phyloP scores from a whole-genome alignment of 1,140 invertebrate genomes.

The Hydropsyche tenuis region DNA sequence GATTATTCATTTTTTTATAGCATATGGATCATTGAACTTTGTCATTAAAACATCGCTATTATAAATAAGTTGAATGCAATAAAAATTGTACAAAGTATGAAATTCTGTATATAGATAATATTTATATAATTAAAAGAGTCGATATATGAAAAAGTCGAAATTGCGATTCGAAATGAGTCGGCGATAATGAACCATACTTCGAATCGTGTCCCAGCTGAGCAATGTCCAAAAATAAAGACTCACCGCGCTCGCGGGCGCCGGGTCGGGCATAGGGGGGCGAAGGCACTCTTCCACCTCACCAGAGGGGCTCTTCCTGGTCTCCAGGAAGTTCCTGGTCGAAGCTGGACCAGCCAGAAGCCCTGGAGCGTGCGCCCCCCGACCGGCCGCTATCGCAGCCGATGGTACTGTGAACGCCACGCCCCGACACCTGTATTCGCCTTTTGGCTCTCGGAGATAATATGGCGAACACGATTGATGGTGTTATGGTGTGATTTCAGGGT shows the following conservation, averaged over 20 bases:
- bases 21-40: too few relatives aligned
- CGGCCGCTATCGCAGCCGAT: not conserved
- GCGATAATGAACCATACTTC: not conserved
- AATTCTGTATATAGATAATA: too few relatives aligned
- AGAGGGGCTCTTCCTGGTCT: not conserved
- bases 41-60: too few relatives aligned
- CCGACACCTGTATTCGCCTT: not conserved
- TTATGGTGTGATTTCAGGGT: too few relatives aligned
- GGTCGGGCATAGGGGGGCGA: not conserved
- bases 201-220: not conserved
- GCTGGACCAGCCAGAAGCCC: not conserved
- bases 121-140: too few relatives aligned
- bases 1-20: too few relatives aligned
- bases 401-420: slow-evolving; percentile 1
- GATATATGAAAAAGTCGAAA: too few relatives aligned
- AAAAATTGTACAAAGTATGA: too few relatives aligned
- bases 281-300: too few relatives aligned
- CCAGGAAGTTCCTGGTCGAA: not conserved
- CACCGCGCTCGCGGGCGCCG: not conserved
- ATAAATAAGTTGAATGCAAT: too few relatives aligned
- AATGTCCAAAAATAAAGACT: slow-evolving; percentile 17
- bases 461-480: too few relatives aligned
- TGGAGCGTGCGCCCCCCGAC: not conserved
- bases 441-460: too few relatives aligned
- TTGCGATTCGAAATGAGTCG: not conserved